These are phyloP conservation scores for Pseudachorutes palmiensis DNA, from an alignment of 1,140 invertebrate species.

Conservation along the genomic window DNA sequence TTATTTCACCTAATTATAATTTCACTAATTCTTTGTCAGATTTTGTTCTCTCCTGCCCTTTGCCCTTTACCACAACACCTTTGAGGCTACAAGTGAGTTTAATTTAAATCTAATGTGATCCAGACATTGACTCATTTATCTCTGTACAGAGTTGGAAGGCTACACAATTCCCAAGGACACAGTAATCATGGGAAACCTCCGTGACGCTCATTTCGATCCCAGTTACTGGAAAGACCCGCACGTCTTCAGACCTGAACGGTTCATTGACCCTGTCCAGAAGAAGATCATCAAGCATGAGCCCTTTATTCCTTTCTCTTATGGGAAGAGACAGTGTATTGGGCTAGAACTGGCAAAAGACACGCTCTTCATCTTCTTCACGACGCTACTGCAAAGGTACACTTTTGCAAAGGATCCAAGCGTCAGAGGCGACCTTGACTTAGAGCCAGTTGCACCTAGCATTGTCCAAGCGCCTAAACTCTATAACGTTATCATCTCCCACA, in stretches of 20 bases:
- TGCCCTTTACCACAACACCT: conserved; percentile 28
- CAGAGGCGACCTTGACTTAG: neutral
- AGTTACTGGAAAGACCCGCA: conserved; percentile 42
- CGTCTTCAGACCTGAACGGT: conserved; percentile 42
- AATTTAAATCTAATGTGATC: too few relatives aligned
- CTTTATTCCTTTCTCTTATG: conserved; percentile 35
- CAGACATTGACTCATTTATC: too few relatives aligned
- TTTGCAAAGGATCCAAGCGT: conserved; percentile 26
- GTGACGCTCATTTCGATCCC: conserved; percentile 41
- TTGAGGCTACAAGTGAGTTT: conserved; percentile 28
- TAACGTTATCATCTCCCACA: too few relatives aligned
- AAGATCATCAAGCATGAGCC: conserved; percentile 34
- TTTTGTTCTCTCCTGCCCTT: conserved; percentile 33
- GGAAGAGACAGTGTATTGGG: conserved; percentile 28
- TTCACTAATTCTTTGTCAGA: neutral
- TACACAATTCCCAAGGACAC: conserved; percentile 36
- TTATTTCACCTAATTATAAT: too few relatives aligned
- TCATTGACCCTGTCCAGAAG: conserved; percentile 36
- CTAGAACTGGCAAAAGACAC: conserved; percentile 32
- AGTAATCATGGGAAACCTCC: conserved; percentile 31
- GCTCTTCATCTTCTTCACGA: conserved; percentile 36
- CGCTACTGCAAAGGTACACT: conserved; percentile 31
- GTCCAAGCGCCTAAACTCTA: too few relatives aligned
- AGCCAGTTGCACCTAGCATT: neutral
- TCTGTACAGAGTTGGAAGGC: conserved; percentile 31